Conservation (phyloP, 2,797 vertebrate species). For the Pangasius sanitwongsei region DNA sequence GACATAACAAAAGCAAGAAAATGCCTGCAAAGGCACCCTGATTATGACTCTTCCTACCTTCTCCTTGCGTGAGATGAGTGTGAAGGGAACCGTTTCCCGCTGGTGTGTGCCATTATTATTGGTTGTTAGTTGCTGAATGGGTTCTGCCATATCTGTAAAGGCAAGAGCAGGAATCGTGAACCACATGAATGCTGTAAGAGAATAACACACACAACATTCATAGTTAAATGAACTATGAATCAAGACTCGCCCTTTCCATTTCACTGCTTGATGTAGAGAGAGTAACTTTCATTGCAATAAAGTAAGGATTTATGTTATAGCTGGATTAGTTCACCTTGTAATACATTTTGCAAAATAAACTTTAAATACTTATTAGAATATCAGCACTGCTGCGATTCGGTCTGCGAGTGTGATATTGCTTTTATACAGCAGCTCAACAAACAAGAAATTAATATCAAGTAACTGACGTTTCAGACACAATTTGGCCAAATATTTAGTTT, state of each 20-base stretch:
- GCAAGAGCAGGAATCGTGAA: neutral
- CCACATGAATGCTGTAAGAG: neutral
- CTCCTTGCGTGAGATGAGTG: slow-evolving; percentile 79
- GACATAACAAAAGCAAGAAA: neutral
- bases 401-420: no score
- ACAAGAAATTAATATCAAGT: no score
- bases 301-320: neutral
- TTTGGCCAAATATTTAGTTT: neutral
- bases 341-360: neutral
- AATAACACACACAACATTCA: no score
- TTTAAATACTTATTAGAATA: neutral
- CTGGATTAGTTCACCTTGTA: neutral
- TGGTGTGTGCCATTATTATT: slow-evolving; percentile 78
- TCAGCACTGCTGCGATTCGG: no score
- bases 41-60: slow-evolving; percentile 73
- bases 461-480: neutral
- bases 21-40: neutral
- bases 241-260: neutral
- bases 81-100: slow-evolving; percentile 80
- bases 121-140: slow-evolving; percentile 85
- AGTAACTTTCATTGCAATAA: neutral
- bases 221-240: neutral
- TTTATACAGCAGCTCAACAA: no score
- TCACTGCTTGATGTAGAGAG: neutral
- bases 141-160: slow-evolving; percentile 85